A percentile compares a stretch with the other conserved stretches of the same genome.
Evolutionary conservation across 2,113 vertebrate species (phyloP).

Genomic region (Crotophaga sulcirostris): DNA sequence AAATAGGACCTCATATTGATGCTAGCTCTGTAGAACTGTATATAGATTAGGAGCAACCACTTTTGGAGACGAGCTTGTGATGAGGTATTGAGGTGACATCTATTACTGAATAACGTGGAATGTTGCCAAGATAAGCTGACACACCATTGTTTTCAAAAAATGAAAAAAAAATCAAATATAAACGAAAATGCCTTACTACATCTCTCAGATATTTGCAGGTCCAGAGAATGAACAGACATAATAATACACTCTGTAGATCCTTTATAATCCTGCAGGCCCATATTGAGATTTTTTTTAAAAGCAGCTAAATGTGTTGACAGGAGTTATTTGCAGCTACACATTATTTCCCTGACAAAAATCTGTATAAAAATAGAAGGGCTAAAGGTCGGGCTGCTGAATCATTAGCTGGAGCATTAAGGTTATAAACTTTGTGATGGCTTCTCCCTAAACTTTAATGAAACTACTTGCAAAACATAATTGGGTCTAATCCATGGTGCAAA

Average conservation of each 20-base stretch:
- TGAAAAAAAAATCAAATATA: background rate
- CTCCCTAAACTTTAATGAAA: background rate
- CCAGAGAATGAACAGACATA: slow-evolving; percentile 10
- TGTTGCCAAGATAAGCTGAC: slow-evolving; percentile 19
- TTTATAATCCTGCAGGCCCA: slow-evolving; percentile 38
- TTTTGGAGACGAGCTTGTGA: slow-evolving; percentile 17
- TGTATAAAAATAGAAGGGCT: slow-evolving; percentile 11
- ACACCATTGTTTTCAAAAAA: background rate
- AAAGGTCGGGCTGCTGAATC: background rate
- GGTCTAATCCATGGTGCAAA: background rate
- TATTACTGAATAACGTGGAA: slow-evolving; percentile 14
- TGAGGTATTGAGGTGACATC: background rate
- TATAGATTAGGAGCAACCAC: slow-evolving; percentile 18
- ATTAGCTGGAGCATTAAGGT: background rate
- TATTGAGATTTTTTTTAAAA: slow-evolving; percentile 5
- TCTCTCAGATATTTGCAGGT: background rate
- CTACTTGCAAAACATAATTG: background rate
- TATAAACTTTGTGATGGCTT: background rate
- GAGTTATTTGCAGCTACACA: slow-evolving; percentile 17
- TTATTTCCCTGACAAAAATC: background rate
- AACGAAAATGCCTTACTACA: background rate
- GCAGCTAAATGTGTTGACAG: background rate
- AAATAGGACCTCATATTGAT: background rate
- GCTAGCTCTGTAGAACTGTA: background rate
- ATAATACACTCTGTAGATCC: slow-evolving; percentile 8